Conservation (phyloP, 2,797 vertebrate species). For the Dendrocincla fuliginosa region DNA sequence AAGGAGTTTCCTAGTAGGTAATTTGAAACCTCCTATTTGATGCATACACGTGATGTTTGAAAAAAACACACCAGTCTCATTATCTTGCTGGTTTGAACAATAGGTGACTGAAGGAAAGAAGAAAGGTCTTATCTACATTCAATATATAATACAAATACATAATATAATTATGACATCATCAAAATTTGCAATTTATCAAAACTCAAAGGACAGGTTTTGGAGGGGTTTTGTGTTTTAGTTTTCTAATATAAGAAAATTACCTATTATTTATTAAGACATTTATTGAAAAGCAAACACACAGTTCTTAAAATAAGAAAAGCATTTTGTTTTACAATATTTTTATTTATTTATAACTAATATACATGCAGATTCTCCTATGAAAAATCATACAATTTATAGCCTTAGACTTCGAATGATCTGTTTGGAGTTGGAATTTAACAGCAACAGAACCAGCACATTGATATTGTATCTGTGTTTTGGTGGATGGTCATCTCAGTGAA, state of each 20-base stretch:
- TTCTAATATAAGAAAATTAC: background rate
- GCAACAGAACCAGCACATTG: rapidly evolving
- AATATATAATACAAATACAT: background rate
- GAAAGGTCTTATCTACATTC: background rate
- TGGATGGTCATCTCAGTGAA: background rate
- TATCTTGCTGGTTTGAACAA: background rate
- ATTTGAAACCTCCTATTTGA: background rate
- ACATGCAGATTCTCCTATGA: background rate
- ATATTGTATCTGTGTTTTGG: background rate
- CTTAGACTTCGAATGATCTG: background rate
- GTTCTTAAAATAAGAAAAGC: background rate
- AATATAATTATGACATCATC: background rate
- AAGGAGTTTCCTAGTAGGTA: background rate
- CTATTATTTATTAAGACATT: background rate
- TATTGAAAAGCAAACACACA: background rate
- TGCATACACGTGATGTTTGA: background rate
- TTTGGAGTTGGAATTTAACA: background rate
- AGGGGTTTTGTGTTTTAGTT: background rate
- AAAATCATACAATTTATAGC: background rate
- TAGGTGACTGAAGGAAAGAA: background rate
- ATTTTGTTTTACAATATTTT: background rate
- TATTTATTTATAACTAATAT: background rate
- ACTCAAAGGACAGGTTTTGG: background rate
- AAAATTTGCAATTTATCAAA: background rate
- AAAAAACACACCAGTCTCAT: background rate